Evolutionary conservation across 2,888 invertebrate genomes (phyloP), one percentile per base, ranked within the genome.

Genomic region (Acleris holmiana): DNA sequence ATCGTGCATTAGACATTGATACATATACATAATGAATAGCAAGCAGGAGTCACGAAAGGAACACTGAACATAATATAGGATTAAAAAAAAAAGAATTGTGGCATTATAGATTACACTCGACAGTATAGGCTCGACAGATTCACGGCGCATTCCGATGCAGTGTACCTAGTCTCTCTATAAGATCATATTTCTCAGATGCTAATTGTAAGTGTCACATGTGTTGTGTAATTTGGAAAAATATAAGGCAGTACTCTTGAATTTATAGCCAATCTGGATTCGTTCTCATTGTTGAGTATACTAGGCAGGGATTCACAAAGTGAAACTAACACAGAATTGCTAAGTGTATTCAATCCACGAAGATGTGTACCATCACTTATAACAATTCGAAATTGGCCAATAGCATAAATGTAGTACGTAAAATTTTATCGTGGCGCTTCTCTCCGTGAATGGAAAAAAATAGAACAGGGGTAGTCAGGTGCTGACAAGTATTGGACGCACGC

Each of bases 1-100:
- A 85, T 80, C 91, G 91, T 92, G 91, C 91, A 92, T 69, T 84
- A 83, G 83, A 89, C 88, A 88, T 85, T 81, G 81, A 87, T 84
- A 87, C 81, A 79, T 69, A 79, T 69, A 79, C 77, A 79, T 78
- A 80, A 86, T 85, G 76, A 83, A 82, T 83, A 88, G 88, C 91
- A 91, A 91, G 91, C 91, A 75, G 89, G 91, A 88, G 65, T 79
- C 79, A 84, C 81, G 76, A 82, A 77, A 85, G 86, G 85, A 85
- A 77, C 82, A 82, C 79, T 76, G 71, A 88, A 89, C 76, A 72
- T 71, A 84, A 83, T 80, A 82, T 75, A 83, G 85, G 86, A 87
- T 73, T 70, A 73, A 75, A 74, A 78, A 80, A 83, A 82, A 78
- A 79, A 76, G 68, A 77, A 80, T 73, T 69, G 83, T 80, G 84